Evolutionary conservation across 2,888 invertebrate genomes (phyloP).

Genomic region (Sphaeridia pumilis): DNA sequence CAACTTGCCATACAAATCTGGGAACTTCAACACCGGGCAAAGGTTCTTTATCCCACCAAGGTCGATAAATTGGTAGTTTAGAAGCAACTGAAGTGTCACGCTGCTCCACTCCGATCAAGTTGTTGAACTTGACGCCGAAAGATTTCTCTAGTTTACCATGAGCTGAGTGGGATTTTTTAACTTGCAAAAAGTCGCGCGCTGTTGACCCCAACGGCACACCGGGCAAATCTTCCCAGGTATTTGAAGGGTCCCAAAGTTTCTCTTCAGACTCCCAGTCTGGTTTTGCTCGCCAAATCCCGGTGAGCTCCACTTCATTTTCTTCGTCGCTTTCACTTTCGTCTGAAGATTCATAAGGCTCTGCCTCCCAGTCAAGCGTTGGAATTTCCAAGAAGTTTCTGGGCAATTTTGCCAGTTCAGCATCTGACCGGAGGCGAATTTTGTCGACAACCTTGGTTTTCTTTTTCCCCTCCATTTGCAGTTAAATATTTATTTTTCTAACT

Average conservation of each 20-base stretch:
- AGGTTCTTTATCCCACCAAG: slow-evolving; percentile 13
- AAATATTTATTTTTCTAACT: no score
- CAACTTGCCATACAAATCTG: slow-evolving; percentile 16
- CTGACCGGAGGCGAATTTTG: slow-evolving; percentile 8
- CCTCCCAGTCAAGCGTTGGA: slow-evolving; percentile 12
- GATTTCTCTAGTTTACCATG: slow-evolving; percentile 10
- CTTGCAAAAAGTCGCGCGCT: background rate
- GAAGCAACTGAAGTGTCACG: background rate
- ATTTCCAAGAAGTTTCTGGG: slow-evolving; percentile 8
- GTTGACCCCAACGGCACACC: background rate
- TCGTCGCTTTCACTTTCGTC: slow-evolving; percentile 7
- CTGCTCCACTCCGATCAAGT: background rate
- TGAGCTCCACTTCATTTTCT: slow-evolving; percentile 10
- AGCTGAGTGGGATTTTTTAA: slow-evolving; percentile 4
- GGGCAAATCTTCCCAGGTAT: background rate
- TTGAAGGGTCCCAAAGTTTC: background rate
- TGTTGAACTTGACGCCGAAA: slow-evolving; percentile 6
- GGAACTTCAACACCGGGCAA: slow-evolving; percentile 16
- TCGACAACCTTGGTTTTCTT: slow-evolving; percentile 12
- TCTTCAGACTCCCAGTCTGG: slow-evolving; percentile 2
- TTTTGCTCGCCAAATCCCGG: slow-evolving; percentile 14
- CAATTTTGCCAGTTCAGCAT: background rate
- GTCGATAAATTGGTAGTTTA: slow-evolving; percentile 7
- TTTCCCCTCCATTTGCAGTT: background rate
- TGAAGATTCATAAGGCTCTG: background rate